Evolutionary conservation across 2,797 vertebrate genomes (phyloP), one percentile per base, ranked within the genome.

Genomic region (Silurus aristotelis): DNA sequence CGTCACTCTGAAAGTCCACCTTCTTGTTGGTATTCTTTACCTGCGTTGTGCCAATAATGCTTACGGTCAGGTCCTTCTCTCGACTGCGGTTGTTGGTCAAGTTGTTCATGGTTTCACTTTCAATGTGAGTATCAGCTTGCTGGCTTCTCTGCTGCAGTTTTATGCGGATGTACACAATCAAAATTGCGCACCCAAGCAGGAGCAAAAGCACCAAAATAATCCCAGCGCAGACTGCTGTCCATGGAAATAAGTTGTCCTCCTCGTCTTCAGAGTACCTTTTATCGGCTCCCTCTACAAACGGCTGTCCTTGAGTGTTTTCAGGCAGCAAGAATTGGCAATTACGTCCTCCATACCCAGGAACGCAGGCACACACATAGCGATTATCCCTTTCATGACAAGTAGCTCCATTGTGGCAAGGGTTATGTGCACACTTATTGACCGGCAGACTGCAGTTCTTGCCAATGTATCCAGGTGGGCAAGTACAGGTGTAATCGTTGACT

Each of bases 21-120:
- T 99, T 99, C 93, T 99, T 99, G 91, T 99, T 99, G 60, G 96
- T 99, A 94, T 99, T 99, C 95, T 99, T 99, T 87, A 99, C 94
- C 84, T 97, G 97, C 0, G 96, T 94, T 66, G 97, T 92, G 89
- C 94, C 96, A 1, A 97, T 96, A 90, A 98, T 89, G 52, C 96
- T 94, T 61, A 98, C 92, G 0, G 95, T 95, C 89, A 97, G 92
- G 91, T 97, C 98, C 91, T 99, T 99, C 90, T 99, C 98, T 15
- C 97, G 96, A 77, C 97, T 97, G 92, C 97, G 96, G 89, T 96
- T 99, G 92, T 96, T 98, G 17, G 97, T 96, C 90, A 99, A 92
- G 93, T 99, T 99, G 94, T 99, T 99, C 98, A 99, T 99, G 88
- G 98, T 99, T 90, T 99, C 98, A 0, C 95, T 95, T 93, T 99